A percentile compares a stretch with the other conserved stretches of the same genome.
Conservation (phyloP, 2,888 invertebrate species). For the Autographa pulchrina region DNA sequence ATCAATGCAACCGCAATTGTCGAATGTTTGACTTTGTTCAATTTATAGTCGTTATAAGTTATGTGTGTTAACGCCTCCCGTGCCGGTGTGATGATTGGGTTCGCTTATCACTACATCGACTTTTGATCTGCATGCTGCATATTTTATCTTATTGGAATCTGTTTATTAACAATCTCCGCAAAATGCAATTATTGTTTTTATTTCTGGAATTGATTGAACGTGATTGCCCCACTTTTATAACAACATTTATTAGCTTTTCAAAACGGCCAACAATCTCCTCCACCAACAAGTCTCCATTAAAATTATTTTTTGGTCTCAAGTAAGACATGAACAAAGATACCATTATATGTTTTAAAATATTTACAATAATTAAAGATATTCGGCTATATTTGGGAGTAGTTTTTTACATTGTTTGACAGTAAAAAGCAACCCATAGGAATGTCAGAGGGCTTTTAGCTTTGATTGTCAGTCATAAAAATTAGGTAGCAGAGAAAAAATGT, state of each 20-base stretch:
- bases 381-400: slow-evolving; percentile 47
- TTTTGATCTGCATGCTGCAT: slow-evolving; percentile 61
- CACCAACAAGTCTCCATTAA: not conserved
- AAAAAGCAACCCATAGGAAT: slow-evolving; percentile 49
- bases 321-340: slow-evolving; percentile 38
- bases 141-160: slow-evolving; percentile 58
- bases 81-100: slow-evolving; percentile 74
- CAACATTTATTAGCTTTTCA: slow-evolving; percentile 13
- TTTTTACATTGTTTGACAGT: slow-evolving; percentile 39
- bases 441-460: slow-evolving; percentile 56
- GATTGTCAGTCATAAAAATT: slow-evolving; percentile 59
- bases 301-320: slow-evolving; percentile 17
- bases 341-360: slow-evolving; percentile 44
- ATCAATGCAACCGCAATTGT: slow-evolving; percentile 75
- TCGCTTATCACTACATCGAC: slow-evolving; percentile 75
- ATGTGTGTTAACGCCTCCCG: slow-evolving; percentile 77
- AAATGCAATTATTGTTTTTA: slow-evolving; percentile 18
- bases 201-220: not conserved
- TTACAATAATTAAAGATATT: slow-evolving; percentile 30
- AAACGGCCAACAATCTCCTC: slow-evolving; percentile 29
- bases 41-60: slow-evolving; percentile 83
- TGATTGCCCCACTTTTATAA: not conserved
- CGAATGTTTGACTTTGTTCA: slow-evolving; percentile 82
- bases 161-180: slow-evolving; percentile 18
- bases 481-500: slow-evolving; percentile 49